Percentiles rank a stretch among this genome's conserved stretches.
Evolutionary conservation across 2,113 vertebrate species (phyloP).

Genomic region (Nycticebus coucang): DNA sequence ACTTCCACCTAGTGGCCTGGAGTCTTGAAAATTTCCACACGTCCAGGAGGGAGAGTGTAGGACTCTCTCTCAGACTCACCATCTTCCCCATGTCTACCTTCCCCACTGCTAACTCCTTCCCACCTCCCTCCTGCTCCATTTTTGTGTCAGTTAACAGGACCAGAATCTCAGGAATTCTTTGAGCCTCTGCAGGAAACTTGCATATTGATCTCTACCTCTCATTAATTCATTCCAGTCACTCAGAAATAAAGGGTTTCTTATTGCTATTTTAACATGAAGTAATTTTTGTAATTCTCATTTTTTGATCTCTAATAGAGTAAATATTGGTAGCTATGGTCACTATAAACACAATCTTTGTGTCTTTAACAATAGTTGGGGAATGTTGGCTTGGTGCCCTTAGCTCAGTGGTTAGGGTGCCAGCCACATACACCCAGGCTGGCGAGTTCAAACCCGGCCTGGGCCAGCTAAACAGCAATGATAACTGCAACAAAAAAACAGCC

Average conservation of each 20-base stretch:
- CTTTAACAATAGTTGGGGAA: background rate
- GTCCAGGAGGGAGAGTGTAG: background rate
- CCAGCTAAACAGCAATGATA: too few species aligned
- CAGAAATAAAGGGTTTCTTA: background rate
- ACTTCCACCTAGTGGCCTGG: background rate
- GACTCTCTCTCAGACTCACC: background rate
- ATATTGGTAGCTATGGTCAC: background rate
- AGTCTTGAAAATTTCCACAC: background rate
- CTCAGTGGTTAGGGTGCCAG: too few species aligned
- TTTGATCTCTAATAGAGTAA: background rate
- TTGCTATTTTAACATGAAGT: slow-evolving; percentile 5
- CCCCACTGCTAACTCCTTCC: background rate
- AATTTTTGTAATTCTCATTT: background rate
- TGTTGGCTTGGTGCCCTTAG: too few species aligned
- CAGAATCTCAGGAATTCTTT: background rate
- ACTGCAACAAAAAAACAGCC: too few species aligned
- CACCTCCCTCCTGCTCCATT: background rate
- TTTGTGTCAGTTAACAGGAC: background rate
- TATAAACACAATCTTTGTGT: background rate
- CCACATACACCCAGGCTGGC: too few species aligned
- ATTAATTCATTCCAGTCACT: background rate
- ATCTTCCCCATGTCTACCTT: background rate
- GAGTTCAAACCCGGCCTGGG: too few species aligned
- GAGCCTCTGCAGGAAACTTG: background rate
- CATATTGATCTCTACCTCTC: background rate